Evolutionary conservation across 2,113 vertebrate genomes (phyloP).

Genomic region (Raja brachyura): DNA sequence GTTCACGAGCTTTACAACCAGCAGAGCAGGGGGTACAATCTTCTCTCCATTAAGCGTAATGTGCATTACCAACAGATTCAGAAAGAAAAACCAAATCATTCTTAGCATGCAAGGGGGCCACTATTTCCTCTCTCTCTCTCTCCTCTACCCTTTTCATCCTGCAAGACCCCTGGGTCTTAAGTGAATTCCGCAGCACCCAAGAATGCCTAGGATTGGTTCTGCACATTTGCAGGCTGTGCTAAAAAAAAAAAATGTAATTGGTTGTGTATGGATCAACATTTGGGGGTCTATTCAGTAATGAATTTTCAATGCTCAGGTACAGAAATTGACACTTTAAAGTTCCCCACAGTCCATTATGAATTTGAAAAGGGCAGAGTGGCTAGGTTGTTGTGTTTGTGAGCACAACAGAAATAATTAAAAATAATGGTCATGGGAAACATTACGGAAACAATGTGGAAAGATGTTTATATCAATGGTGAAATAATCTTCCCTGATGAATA

Average conservation of each 20-base stretch:
- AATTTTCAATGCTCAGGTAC: not conserved
- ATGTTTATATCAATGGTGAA: not conserved
- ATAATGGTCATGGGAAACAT: not conserved
- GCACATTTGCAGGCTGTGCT: not conserved
- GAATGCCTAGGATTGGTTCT: not conserved
- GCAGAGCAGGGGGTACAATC: constrained; percentile 21
- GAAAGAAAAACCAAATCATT: constrained; percentile 8
- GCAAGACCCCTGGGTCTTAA: not conserved
- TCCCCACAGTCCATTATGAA: too few species aligned
- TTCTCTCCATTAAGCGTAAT: not conserved
- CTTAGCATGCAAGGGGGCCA: not conserved
- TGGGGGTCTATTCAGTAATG: not conserved
- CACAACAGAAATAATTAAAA: constrained; percentile 2
- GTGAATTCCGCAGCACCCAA: not conserved
- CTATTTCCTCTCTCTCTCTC: not conserved
- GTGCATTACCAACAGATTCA: constrained; percentile 18
- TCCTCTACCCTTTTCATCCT: not conserved
- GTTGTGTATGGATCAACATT: not conserved
- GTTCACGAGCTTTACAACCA: constrained; percentile 32
- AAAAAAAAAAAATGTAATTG: not conserved
- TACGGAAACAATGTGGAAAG: not conserved
- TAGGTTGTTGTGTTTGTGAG: not conserved
- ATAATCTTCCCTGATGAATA: not conserved
- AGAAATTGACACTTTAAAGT: not conserved
- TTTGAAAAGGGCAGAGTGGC: not conserved